Conservation (phyloP, 1,140 invertebrate genomes). For the Drosophila eugracilis region DNA sequence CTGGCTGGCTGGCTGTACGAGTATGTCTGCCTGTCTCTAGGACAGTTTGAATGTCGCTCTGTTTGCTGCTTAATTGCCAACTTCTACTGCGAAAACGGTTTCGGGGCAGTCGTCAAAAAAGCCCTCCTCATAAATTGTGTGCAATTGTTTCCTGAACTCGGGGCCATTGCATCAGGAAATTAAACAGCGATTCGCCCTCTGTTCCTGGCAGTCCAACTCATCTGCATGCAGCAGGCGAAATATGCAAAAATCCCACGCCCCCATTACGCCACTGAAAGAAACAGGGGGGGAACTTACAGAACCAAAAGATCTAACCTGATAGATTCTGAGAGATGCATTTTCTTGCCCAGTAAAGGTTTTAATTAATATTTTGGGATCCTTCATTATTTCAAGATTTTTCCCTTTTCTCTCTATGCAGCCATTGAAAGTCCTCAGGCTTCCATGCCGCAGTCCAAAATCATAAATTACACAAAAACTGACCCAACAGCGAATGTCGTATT, state of each 20-base stretch:
- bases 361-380: no score
- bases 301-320: background rate
- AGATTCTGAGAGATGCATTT: no score
- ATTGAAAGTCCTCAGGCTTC: background rate
- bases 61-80: constrained; percentile 70
- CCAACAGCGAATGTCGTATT: constrained; percentile 10
- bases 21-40: no score
- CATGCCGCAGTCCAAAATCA: constrained; percentile 38
- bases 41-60: constrained; percentile 40
- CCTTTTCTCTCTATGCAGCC: background rate
- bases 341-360: no score
- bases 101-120: constrained; percentile 30
- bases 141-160: constrained; percentile 72
- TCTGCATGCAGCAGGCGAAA: constrained; percentile 62
- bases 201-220: constrained; percentile 33
- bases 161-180: constrained; percentile 57
- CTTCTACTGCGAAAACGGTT: constrained; percentile 37
- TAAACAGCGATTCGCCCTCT: constrained; percentile 35
- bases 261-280: constrained; percentile 13
- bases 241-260: constrained; percentile 62
- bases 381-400: no score
- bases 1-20: constrained; percentile 26
- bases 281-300: no score
- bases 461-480: constrained; percentile 73
- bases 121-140: constrained; percentile 52